These are phyloP conservation scores for Colinus virginianus DNA, from an alignment of 2,113 vertebrate species.

Conservation along the genomic window DNA sequence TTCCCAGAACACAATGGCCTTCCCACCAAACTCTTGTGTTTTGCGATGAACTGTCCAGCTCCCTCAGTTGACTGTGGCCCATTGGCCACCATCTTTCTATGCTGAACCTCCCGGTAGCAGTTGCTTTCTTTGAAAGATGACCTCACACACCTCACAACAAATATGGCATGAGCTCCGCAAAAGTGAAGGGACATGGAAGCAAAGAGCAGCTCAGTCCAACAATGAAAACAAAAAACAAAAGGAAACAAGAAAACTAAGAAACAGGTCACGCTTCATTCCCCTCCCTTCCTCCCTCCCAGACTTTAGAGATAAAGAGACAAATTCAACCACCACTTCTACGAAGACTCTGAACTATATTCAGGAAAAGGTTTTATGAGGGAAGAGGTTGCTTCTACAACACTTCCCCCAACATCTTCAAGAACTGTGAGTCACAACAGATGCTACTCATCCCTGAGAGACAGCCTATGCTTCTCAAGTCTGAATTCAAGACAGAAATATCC, in stretches of 20 bases:
- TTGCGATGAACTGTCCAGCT: neutral
- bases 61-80: neutral
- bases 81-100: neutral
- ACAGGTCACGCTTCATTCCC: neutral
- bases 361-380: neutral
- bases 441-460: neutral
- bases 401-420: neutral
- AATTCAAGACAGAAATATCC: neutral
- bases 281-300: neutral
- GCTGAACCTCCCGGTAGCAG: neutral
- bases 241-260: neutral
- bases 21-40: neutral
- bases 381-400: neutral
- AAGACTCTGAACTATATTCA: neutral
- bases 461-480: neutral
- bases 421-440: neutral
- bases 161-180: fast-evolving
- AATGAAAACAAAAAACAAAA: neutral
- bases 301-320: neutral
- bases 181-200: neutral
- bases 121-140: neutral
- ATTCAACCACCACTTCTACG: neutral
- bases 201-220: neutral
- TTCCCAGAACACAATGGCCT: neutral
- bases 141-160: neutral